A percentile compares a stretch with the other conserved stretches of the same genome.
Conservation (phyloP, 1,140 invertebrate species). For the Zelostemma sp. region DNA sequence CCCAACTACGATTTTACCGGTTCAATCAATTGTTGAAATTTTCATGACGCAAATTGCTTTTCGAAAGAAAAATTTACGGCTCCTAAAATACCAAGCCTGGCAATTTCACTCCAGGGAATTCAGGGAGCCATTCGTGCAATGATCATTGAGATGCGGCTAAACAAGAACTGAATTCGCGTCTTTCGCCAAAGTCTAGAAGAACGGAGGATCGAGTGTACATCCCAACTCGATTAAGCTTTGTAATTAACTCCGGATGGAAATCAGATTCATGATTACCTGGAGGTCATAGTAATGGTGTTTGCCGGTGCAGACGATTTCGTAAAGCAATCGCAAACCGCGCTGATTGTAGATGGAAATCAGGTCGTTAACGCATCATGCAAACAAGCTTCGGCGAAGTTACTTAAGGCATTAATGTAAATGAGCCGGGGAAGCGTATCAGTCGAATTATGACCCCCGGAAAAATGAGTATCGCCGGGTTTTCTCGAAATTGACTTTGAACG, state of each 20-base stretch:
- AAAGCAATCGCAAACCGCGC: conserved; percentile 39
- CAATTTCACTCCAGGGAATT: too few relatives aligned
- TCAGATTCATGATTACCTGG: conserved; percentile 45
- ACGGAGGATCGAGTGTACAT: conserved; percentile 29
- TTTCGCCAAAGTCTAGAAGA: conserved; percentile 29
- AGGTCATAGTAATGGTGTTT: conserved; percentile 31
- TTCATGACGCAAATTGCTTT: too few relatives aligned
- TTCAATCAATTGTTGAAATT: too few relatives aligned
- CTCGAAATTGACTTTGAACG: not conserved
- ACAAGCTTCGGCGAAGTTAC: conserved; percentile 40
- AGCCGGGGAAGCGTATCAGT: not conserved
- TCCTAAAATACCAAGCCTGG: too few relatives aligned
- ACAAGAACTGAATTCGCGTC: conserved; percentile 33
- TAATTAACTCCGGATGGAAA: conserved; percentile 48
- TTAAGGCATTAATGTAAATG: conserved; percentile 47
- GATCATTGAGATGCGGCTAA: conserved; percentile 22
- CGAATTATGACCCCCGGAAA: not conserved
- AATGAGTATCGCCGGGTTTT: not conserved
- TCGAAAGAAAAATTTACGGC: too few relatives aligned
- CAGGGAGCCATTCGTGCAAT: too few relatives aligned
- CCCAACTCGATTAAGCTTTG: conserved; percentile 43
- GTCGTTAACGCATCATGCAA: conserved; percentile 48
- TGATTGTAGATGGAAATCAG: conserved; percentile 47
- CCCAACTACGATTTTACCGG: too few relatives aligned
- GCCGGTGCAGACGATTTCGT: conserved; percentile 41